A percentile compares a stretch with the other conserved stretches of the same genome.
These are phyloP conservation scores for Mionectes macconnelli DNA, from an alignment of 2,113 vertebrate species.

Conservation along the genomic window DNA sequence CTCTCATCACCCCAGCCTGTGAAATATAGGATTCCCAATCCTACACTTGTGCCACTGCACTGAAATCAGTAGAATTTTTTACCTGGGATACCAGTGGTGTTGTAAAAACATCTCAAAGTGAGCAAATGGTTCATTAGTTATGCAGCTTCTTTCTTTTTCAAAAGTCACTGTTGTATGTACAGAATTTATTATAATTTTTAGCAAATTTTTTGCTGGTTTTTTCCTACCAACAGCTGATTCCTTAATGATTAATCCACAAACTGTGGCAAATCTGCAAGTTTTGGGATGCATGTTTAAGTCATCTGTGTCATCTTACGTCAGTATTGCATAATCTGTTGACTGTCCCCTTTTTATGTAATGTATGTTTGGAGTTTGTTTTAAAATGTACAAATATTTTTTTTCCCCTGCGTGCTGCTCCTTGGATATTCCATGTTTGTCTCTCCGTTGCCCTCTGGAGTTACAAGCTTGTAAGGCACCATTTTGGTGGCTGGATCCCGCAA, in stretches of 20 bases:
- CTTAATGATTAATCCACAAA: not conserved
- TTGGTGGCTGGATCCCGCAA: not conserved
- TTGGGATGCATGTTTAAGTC: not conserved
- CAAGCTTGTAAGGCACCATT: slow-evolving; percentile 12
- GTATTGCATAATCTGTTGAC: slow-evolving; percentile 46
- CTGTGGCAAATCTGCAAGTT: not conserved
- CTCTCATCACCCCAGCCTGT: not conserved
- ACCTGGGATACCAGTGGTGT: not conserved
- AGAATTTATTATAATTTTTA: not conserved
- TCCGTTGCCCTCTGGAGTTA: slow-evolving; percentile 75
- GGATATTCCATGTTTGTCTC: slow-evolving; percentile 42
- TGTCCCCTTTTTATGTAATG: slow-evolving; percentile 58
- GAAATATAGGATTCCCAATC: not conserved
- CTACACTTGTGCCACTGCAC: accelerated
- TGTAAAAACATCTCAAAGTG: not conserved
- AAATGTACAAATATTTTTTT: slow-evolving; percentile 56
- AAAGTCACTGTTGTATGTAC: not conserved
- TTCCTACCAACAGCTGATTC: not conserved
- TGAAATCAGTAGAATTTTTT: not conserved
- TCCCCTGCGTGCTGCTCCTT: slow-evolving; percentile 25
- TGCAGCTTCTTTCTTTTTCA: not conserved
- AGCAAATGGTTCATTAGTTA: accelerated
- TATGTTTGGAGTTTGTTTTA: slow-evolving; percentile 71
- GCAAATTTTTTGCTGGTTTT: not conserved
- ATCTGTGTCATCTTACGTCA: not conserved